Conservation (phyloP, 2,888 invertebrate genomes). For the Hydraecia micacea region DNA sequence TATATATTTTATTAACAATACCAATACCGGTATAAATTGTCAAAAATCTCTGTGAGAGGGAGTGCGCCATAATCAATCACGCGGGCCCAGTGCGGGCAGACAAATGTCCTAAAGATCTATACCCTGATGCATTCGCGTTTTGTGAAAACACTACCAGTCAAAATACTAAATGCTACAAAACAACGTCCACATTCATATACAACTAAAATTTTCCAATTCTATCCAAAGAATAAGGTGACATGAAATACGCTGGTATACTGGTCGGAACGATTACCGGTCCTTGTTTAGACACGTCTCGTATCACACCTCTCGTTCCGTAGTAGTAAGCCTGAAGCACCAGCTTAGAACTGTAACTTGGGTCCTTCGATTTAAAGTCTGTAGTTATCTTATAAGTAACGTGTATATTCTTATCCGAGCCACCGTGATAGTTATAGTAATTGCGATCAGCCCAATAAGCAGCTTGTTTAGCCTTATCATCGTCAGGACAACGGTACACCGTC, state of each 20-base stretch:
- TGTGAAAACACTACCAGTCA: background rate
- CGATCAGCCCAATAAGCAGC: conserved; percentile 78
- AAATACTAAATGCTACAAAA: background rate
- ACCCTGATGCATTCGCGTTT: background rate
- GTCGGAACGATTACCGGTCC: conserved; percentile 70
- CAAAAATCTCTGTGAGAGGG: too few species aligned
- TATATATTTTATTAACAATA: too few species aligned
- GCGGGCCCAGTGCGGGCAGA: background rate
- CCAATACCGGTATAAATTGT: too few species aligned
- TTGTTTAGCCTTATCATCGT: conserved; percentile 64
- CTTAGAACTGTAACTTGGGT: conserved; percentile 80
- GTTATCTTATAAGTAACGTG: conserved; percentile 75
- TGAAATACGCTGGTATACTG: conserved; percentile 74
- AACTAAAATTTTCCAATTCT: conserved; percentile 73
- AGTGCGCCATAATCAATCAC: background rate
- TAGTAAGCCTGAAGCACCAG: conserved; percentile 79
- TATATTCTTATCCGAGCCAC: conserved; percentile 71
- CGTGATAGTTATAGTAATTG: conserved; percentile 73
- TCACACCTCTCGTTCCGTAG: conserved; percentile 72
- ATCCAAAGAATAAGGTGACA: conserved; percentile 69
- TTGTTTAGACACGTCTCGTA: conserved; percentile 60
- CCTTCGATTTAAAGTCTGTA: conserved; percentile 67
- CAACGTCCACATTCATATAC: background rate
- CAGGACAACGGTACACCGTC: conserved; percentile 75
- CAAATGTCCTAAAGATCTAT: background rate